Conservation (phyloP, 2,888 invertebrate species). For the Stegophylla sp. region DNA sequence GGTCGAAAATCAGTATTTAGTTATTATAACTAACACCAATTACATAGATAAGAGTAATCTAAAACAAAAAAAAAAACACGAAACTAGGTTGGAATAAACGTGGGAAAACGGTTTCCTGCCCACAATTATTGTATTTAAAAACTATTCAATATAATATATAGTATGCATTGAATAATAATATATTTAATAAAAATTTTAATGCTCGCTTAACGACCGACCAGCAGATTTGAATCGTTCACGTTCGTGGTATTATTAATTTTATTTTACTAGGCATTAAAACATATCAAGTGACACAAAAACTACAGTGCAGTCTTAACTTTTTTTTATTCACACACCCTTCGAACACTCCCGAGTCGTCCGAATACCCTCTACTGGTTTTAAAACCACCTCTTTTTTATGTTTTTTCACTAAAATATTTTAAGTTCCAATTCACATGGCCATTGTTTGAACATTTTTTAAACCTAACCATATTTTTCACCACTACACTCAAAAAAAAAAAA, state of each 20-base stretch:
- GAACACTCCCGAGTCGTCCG: no score
- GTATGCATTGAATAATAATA: no score
- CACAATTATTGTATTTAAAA: neutral
- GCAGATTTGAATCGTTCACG: neutral
- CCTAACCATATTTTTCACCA: no score
- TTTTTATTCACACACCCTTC: no score
- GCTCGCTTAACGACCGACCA: neutral
- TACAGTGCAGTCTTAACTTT: neutral
- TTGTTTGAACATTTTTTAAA: no score
- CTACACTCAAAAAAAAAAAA: no score
- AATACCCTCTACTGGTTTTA: no score
- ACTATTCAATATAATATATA: neutral
- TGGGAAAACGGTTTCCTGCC: slow-evolving; percentile 1
- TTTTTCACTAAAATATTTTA: no score
- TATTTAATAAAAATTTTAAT: no score
- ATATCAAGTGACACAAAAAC: neutral
- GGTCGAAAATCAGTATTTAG: neutral
- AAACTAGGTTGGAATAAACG: slow-evolving; percentile 23
- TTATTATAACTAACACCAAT: neutral
- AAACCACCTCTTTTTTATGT: no score
- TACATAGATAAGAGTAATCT: slow-evolving; percentile 30
- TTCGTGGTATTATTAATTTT: neutral
- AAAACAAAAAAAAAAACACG: neutral
- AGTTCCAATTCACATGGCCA: no score
- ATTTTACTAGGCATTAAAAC: neutral